Evolutionary conservation across 1,140 invertebrate species (phyloP), one percentile per base, ranked within the genome.

Genomic region (Pentalonia nigronervosa): DNA sequence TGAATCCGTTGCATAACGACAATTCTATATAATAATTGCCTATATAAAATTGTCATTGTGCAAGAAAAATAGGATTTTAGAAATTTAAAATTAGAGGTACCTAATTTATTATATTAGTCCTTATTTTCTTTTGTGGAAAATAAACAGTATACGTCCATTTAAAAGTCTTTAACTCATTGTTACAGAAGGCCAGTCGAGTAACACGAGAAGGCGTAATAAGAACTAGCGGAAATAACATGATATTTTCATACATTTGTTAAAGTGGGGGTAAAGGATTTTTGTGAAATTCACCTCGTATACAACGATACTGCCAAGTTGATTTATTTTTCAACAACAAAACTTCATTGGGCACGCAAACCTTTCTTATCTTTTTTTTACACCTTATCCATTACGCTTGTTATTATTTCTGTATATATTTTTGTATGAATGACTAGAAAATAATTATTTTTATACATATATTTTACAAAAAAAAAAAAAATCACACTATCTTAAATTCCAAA

Each of bases 241-340:
- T 56, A 56, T 56, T 56, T 90, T 56, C 36, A 36, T 60, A 45
- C 41, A 90, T 90, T 90, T 60, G 25, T 90, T 90, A 1, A 89
- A 2, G 1, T 53, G 50, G 48, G 17, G 7, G 34, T 50, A 53
- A 89, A 89, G 14, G n/a, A 90, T 56, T 56, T 56, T 90, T 25
- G 53, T 90, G 88, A 90, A 90, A 90, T 56, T 36, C 34, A 30
- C 36, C 23, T 50, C 21, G 30, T 50, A 83, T 81, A 87, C 23
- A 36, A 89, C n/a, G 53, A 89, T 47, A 45, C 48, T 41, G 14
- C 34, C 50, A 47, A 53, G 87, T 34, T 47, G 50, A 34, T 56
- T 34, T 48, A 20, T 76, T 76, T 76, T 76, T 14, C n/a, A 87
- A n/a, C 11, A 41, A 90, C 56, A 56, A 89, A 23, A 56, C 17